Evolutionary conservation across 2,113 vertebrate genomes (phyloP).

Genomic region (Hystrix cristata): DNA sequence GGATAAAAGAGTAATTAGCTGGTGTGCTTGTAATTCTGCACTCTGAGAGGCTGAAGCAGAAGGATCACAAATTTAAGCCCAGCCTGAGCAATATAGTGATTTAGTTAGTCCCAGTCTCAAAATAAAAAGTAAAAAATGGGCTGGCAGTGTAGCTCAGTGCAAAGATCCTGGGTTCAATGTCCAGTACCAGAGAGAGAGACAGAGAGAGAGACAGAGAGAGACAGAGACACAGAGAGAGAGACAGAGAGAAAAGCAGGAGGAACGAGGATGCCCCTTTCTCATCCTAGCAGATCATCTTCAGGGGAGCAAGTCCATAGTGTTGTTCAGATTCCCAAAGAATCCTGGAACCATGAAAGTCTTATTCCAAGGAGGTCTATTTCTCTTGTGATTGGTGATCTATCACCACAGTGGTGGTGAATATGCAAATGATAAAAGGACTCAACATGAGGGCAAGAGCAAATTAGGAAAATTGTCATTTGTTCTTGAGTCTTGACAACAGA

Average conservation of each 20-base stretch:
- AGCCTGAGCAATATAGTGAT: neutral
- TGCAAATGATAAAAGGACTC: neutral
- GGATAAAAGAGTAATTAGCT: neutral
- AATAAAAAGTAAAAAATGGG: neutral
- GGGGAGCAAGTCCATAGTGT: neutral
- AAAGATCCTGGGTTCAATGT: neutral
- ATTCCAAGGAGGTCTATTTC: neutral
- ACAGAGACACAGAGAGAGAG: no score
- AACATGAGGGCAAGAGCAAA: neutral
- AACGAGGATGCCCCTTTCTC: no score
- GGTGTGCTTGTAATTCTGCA: neutral
- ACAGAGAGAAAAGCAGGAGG: no score
- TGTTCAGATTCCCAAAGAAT: neutral
- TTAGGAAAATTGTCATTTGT: neutral
- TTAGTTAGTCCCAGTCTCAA: neutral
- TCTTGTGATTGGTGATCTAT: neutral
- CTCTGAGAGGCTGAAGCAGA: neutral
- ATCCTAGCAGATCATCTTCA: no score
- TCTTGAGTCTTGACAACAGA: neutral
- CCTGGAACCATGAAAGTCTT: neutral
- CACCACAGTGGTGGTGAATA: neutral
- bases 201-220: no score
- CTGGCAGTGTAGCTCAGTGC: neutral
- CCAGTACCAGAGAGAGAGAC: no score
- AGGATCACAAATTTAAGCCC: neutral